Evolutionary conservation across 2,797 vertebrate genomes (phyloP).

Genomic region (Xenops minutus): DNA sequence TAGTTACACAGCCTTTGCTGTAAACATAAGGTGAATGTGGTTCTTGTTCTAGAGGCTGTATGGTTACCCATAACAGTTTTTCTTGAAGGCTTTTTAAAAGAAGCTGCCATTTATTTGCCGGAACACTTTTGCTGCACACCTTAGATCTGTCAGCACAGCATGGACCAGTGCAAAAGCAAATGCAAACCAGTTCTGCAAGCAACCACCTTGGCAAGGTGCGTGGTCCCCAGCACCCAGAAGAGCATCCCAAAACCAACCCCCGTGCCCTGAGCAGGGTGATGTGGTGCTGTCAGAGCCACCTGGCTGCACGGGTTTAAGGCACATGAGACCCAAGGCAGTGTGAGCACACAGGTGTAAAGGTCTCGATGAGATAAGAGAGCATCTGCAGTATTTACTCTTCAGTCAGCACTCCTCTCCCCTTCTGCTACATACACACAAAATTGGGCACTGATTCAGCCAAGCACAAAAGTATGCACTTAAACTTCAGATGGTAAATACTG

Average conservation of each 20-base stretch:
- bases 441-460: neutral
- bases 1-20: neutral
- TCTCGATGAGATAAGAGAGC: neutral
- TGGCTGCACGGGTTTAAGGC: rapidly evolving
- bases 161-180: neutral
- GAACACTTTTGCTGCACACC: rapidly evolving
- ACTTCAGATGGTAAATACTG: neutral
- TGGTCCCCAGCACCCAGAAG: neutral
- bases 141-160: neutral
- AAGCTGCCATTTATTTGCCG: neutral
- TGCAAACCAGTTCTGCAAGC: neutral
- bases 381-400: neutral
- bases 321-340: neutral
- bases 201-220: rapidly evolving
- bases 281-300: neutral
- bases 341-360: neutral
- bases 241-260: neutral
- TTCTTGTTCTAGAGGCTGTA: neutral
- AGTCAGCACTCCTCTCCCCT: neutral
- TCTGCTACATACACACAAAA: neutral
- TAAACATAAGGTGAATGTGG: neutral
- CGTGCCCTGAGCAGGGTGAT: neutral
- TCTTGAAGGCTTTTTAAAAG: neutral
- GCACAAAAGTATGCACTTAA: neutral
- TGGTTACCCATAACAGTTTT: rapidly evolving